These are phyloP conservation scores for Himalopsyche japonica DNA, from an alignment of 2,888 invertebrate species.

Conservation along the genomic window DNA sequence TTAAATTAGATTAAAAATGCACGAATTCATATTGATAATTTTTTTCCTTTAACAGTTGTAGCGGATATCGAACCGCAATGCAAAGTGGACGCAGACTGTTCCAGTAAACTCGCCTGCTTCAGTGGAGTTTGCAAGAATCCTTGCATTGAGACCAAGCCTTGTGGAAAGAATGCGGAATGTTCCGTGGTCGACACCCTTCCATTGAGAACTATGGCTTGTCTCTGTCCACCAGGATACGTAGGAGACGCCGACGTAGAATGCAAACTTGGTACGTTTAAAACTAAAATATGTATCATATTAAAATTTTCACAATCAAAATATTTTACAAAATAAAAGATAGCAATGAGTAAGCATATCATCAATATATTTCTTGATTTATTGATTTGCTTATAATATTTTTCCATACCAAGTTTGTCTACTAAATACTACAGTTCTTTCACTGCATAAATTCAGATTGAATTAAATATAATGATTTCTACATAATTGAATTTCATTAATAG, in stretches of 20 bases:
- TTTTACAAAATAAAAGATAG: background rate
- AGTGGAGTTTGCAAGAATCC: slow-evolving; percentile 79
- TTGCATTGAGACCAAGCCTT: slow-evolving; percentile 75
- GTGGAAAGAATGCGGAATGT: slow-evolving; percentile 80
- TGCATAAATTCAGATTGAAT: too few species aligned
- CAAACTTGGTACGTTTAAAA: slow-evolving; percentile 66
- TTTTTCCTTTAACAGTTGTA: slow-evolving; percentile 50
- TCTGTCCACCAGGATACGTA: slow-evolving; percentile 78
- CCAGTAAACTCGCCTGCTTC: slow-evolving; percentile 84
- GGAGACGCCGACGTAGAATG: slow-evolving; percentile 88
- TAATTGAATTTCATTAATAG: too few species aligned
- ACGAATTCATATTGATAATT: slow-evolving; percentile 14
- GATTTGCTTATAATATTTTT: too few species aligned
- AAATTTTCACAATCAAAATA: background rate
- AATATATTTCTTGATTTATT: background rate
- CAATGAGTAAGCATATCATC: background rate
- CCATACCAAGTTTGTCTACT: too few species aligned
- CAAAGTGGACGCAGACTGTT: slow-evolving; percentile 79
- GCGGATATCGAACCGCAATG: slow-evolving; percentile 66
- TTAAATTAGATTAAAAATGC: too few species aligned
- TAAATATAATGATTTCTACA: background rate
- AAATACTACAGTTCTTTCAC: too few species aligned
- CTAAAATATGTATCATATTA: background rate
- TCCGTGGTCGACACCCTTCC: slow-evolving; percentile 84
- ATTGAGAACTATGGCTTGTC: slow-evolving; percentile 84